Evolutionary conservation across 2,797 vertebrate genomes (phyloP), one percentile per base, ranked within the genome.

Genomic region (Lacerta viridis): DNA sequence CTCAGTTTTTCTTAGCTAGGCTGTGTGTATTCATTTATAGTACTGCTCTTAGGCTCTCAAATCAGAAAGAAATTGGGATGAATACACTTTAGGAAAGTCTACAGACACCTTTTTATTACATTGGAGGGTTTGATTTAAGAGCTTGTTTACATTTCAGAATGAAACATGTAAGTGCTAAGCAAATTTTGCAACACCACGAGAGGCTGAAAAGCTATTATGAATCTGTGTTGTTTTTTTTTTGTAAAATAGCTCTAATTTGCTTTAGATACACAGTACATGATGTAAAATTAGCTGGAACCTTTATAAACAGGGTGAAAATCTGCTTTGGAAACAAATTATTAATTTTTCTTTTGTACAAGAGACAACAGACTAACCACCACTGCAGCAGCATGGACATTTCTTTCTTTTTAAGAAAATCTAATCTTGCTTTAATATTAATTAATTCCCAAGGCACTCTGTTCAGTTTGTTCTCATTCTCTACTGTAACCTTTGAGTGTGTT

Each of bases 1-100:
- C 76, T 89, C 79, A 88, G 0, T 91, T 94, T 91, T 92, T 77
- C 80, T 90, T 87, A 72, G 10, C 88, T 94, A 94, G 76, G 41
- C 68, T 23, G 7, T 29, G 33, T 13, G 20, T 50, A 33, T 7
- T 68, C 29, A 29, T n/a, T 43, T 66, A 85, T 64, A 23, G 33
- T 75, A 17, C 11, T 77, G 41, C 27, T 43, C 1, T 29, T 78
- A n/a, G 74, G 5, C 61, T n/a, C 20, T 36, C n/a, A 43, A 50
- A 50, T 17, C 46, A 25, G 61, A 68, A 78, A 89, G 69, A 90
- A 92, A 85, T 93, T 92, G 90, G 80, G 83, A 88, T 84, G 33
- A 83, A 87, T 75, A 74, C 80, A 41, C 78, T 89, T 93, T 86
- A 36, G 90, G 69, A 3, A 0, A 23, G 87, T 92, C 89, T 85